Base-by-base conservation (phyloP, 2,888 invertebrate genomes). In the Panzeria rudis region DNA sequence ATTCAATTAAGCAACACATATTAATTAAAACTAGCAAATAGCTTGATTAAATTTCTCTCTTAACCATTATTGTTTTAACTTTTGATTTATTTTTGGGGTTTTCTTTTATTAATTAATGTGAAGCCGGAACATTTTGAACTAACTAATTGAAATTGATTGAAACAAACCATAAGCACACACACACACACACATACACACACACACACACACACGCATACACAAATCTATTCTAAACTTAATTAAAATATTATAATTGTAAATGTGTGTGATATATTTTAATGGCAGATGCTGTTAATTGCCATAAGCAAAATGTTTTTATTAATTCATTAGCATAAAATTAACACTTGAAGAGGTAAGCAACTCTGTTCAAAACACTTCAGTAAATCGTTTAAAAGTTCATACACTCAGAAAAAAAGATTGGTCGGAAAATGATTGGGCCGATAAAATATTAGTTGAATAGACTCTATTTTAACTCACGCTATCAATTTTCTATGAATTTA, bases 81-180 rank as follows among this genome's bases (percentile, higher is more conserved):
- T 41, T 23, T 25, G 8, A 41, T 62, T 62, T 11, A n/a, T 23
- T 41, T 41, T 23, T 15, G 13, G 13, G 13, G 9, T 44, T 20
- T 44, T 47, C 13, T 72, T 7, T 44, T 44, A 25, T 56, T n/a
- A 59, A 44, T 56, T 56, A 71, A 50, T 47, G 3, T 52, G 23
- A 9, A 35, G 35, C 20, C 35, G 20, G 5, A 35, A n/a, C 13
- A 35, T 35, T 59, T 29, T 2, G 8, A 15, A 11, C 25, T 52
- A 64, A 75, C 64, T 76, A 44, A 76, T 76, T 64, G 20, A 44
- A 20, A 76, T 54, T 76, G 75, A 76, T 64, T 66, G 41, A 44
- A 61, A 15, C 20, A 20, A 41, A 54, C 41, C 38, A 38, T 38
- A 4, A 29, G 29, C 25, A 62, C 3, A 25, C 20, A 32, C 0